Base-by-base conservation (phyloP, 2,888 invertebrate species). In the Rhagonycha fulva region DNA sequence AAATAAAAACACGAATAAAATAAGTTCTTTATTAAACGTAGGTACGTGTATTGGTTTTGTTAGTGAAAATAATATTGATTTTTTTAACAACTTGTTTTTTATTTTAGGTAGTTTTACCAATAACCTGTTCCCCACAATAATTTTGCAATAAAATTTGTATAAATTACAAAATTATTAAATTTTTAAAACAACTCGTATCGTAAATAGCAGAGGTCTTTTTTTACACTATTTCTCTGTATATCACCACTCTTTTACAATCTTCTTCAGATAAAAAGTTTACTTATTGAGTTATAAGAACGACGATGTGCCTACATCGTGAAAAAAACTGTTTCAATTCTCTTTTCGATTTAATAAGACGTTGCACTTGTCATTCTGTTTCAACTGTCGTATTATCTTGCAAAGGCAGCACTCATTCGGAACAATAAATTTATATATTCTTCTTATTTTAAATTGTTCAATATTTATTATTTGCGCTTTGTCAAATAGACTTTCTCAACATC, bases 1-100 rank as follows among this genome's bases (percentile, higher is more conserved):
- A 79, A 79, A 77, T 78, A 78, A 78, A 76, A 78, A 74, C 75
- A 72, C 70, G 74, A 72, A 78, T 78, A 77, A 77, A 72, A 70
- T 75, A 75, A 71, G 67, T 61, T 74, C 75, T 77, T 77, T 75
- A 75, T 77, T 75, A 70, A 70, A 69, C 67, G 75, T 75, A 71
- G 70, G 74, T 69, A 26, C 71, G 74, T 72, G 62, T 75, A 69
- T 76, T 74, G 74, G 74, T 23, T 63, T 71, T 28, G 47, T n/a
- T 47, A 47, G 47, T n/a, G 47, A 47, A 47, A 47, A 47, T 47
- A 47, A 47, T 47, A 47, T 47, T 47, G 47, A 47, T 47, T 47
- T 47, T 47, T 47, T 47, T 47, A 47, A n/a, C 47, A 47, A 47
- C 47, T n/a, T 47, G 47, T 47, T 47, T 47, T 47, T 47, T 47